Evolutionary conservation across 2,888 invertebrate species (phyloP).

Genomic region (Pristionchus exspectatus): DNA sequence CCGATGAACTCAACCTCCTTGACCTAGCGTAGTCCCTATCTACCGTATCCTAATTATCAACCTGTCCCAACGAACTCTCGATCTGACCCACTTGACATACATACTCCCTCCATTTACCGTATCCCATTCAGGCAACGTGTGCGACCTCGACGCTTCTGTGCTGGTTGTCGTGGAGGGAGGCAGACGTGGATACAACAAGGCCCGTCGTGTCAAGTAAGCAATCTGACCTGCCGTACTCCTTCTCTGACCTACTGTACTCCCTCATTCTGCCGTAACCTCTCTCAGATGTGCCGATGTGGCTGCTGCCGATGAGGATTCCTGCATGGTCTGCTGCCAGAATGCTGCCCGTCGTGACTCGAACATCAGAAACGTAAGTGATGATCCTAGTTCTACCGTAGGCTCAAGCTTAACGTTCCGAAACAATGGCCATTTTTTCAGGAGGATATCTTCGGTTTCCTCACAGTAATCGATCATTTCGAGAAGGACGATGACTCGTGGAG

Average conservation of each 20-base stretch:
- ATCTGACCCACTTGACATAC: neutral
- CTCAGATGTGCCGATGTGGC: slow-evolving; percentile 69
- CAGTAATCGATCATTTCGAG: slow-evolving; percentile 48
- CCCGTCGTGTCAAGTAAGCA: slow-evolving; percentile 64
- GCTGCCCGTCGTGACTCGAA: slow-evolving; percentile 65
- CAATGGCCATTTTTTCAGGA: neutral
- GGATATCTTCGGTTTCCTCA: slow-evolving; percentile 54
- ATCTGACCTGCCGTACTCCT: neutral
- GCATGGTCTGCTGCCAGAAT: slow-evolving; percentile 71
- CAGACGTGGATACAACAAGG: slow-evolving; percentile 61
- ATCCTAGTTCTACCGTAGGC: neutral
- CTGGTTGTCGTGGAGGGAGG: slow-evolving; percentile 66
- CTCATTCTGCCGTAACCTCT: neutral
- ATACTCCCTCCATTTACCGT: neutral
- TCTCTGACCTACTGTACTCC: neutral
- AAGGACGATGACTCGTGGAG: slow-evolving; percentile 36
- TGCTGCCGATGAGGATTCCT: slow-evolving; percentile 68
- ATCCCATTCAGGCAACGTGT: slow-evolving; percentile 64
- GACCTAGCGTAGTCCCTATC: too few species aligned
- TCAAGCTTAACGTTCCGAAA: neutral
- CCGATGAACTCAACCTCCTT: too few species aligned
- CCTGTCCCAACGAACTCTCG: neutral
- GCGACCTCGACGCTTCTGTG: slow-evolving; percentile 70
- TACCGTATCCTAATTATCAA: neutral
- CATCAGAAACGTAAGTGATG: slow-evolving; percentile 62